Evolutionary conservation across 2,888 invertebrate species (phyloP).

Genomic region (Hyposoter dolosus): DNA sequence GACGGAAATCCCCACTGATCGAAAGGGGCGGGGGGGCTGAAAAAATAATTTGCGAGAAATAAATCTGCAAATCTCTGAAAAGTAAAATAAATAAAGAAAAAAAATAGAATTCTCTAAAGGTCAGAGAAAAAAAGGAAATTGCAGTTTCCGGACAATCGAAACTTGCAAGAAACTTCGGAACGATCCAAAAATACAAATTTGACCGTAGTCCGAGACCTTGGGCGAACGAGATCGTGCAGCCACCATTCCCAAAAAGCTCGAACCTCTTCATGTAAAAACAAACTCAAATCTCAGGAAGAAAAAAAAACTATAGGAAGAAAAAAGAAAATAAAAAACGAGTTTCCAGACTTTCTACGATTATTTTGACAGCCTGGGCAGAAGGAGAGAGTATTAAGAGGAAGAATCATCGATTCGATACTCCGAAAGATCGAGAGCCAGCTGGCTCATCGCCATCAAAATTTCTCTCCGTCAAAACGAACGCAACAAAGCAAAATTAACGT

Average conservation of each 20-base stretch:
- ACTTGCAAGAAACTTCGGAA: neutral
- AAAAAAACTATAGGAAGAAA: neutral
- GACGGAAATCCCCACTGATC: slow-evolving; percentile 36
- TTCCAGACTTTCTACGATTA: slow-evolving; percentile 27
- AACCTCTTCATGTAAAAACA: neutral
- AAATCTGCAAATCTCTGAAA: neutral
- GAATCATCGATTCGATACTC: slow-evolving; percentile 44
- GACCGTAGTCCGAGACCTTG: slow-evolving; percentile 52
- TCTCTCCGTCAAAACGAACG: neutral
- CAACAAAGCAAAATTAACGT: neutral
- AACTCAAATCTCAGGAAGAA: neutral
- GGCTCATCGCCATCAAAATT: slow-evolving; percentile 47
- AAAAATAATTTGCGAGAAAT: neutral
- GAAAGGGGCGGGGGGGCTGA: neutral
- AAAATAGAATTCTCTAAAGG: neutral
- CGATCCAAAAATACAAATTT: slow-evolving; percentile 23
- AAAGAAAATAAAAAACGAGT: slow-evolving; percentile 7
- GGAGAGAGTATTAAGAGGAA: slow-evolving; percentile 12
- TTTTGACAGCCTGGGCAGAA: slow-evolving; percentile 11
- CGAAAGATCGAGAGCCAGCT: slow-evolving; percentile 32
- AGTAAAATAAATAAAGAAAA: neutral
- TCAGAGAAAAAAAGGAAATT: neutral
- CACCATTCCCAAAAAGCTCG: neutral
- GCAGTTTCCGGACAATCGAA: neutral
- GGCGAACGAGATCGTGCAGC: neutral